Evolutionary conservation across 2,113 vertebrate species (phyloP).

Genomic region (Pyrgilauda ruficollis): DNA sequence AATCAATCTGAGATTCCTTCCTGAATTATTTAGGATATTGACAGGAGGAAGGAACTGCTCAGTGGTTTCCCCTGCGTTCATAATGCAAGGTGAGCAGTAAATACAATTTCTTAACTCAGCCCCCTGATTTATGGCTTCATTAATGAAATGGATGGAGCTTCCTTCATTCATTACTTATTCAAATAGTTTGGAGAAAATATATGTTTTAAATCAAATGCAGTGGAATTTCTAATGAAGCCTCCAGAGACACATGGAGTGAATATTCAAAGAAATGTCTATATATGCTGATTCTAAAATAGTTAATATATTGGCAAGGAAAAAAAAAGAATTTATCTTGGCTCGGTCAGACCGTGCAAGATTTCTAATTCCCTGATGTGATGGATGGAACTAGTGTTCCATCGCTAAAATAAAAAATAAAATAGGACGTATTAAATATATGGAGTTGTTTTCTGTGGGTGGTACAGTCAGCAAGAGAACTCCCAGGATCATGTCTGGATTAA

Average conservation of each 20-base stretch:
- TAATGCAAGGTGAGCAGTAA: conserved; percentile 60
- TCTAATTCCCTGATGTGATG: not conserved
- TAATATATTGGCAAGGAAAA: not conserved
- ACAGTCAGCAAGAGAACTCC: not conserved
- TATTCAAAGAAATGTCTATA: not conserved
- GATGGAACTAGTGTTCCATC: not conserved
- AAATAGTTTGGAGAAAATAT: conserved; percentile 15
- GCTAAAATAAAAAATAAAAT: not conserved
- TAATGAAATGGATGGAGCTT: conserved; percentile 39
- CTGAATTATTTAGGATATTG: conserved; percentile 65
- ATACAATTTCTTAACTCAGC: conserved; percentile 6
- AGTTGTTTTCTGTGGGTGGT: not conserved
- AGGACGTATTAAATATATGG: not conserved
- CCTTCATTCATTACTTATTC: conserved; percentile 58
- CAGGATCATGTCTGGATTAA: not conserved
- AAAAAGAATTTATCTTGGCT: not conserved
- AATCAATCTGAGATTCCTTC: not conserved
- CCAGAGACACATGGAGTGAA: not conserved
- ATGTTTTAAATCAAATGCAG: conserved; percentile 17
- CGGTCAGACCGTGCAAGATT: not conserved
- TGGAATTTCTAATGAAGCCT: conserved; percentile 24
- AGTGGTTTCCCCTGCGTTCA: conserved; percentile 1
- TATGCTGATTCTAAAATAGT: not conserved
- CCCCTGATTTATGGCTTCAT: conserved; percentile 48
- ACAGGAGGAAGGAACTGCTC: conserved; percentile 53